Base-by-base conservation (phyloP, 2,888 invertebrate species). In the Agonopterix alstromeriana region DNA sequence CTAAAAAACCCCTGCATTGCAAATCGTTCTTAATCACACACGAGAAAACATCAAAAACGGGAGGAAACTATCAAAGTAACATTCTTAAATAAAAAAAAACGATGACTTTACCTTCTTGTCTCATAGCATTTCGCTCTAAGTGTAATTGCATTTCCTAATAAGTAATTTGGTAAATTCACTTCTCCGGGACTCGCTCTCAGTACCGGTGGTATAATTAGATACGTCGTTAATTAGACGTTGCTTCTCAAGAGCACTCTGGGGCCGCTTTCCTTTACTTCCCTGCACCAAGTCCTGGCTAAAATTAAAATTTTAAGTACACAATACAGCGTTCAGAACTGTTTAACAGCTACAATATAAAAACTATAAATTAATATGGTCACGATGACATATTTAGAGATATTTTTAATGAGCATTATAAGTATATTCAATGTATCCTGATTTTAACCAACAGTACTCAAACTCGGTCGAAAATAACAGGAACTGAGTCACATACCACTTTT, bases 161-260 rank as follows among this genome's bases (percentile, higher is more conserved):
- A 77, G 78, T 82, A 82, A 82, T 82, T 82, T 77, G 67, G 81
- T 72, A 79, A 82, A 76, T 78, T 79, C 77, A 73, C 78, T 70
- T 73, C 73, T 66, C 68, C 55, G 64, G 63, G 67, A 70, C 73
- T 64, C 61, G 61, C 65, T 67, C 14, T 42, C 7, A 27, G 5
- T 27, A 27, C 35, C 45, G 42, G 43, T 43, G 42, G 46, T 80
- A 81, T 83, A 82, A 84, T 84, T 82, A 84, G 84, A 83, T 82
- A 83, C 75, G 82, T 82, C 78, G 77, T 78, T 84, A 84, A 84
- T 84, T 82, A 82, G 79, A 75, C 67, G 73, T 69, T 76, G 75
- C 77, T 71, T 66, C 71, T 70, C 72, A 72, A 79, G 81, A 82
- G 79, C 80, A 78, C 82, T 82, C 70, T 63, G 67, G 69, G 70